Evolutionary conservation across 2,797 vertebrate genomes (phyloP).

Genomic region (Anniella stebbinsi): DNA sequence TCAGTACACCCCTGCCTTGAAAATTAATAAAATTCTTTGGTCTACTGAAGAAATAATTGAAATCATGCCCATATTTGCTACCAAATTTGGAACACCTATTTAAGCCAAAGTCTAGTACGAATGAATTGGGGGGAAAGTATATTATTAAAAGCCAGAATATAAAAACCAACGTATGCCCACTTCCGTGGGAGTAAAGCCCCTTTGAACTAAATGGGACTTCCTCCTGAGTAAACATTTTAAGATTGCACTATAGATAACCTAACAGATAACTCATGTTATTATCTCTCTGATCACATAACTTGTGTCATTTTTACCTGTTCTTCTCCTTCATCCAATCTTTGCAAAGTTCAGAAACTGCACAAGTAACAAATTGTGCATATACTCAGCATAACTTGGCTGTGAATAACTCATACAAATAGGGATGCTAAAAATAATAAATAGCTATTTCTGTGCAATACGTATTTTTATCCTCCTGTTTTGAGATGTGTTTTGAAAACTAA

Average conservation of each 20-base stretch:
- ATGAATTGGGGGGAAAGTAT: neutral
- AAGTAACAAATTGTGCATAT: neutral
- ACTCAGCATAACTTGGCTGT: neutral
- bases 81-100: neutral
- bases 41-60: neutral
- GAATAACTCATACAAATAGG: constrained; percentile 2
- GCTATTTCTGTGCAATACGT: neutral
- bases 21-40: too few species aligned
- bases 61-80: neutral
- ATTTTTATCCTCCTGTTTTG: neutral
- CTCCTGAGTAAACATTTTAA: neutral
- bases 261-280: neutral
- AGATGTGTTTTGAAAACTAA: neutral
- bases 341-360: neutral
- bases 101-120: neutral
- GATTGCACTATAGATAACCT: neutral
- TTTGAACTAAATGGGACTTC: neutral
- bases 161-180: neutral
- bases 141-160: neutral
- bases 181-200: neutral
- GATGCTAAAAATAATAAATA: constrained; percentile 25
- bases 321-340: neutral
- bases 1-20: neutral
- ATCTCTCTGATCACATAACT: neutral
- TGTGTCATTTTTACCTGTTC: neutral